phyloP scores from a whole-genome alignment of 2,888 invertebrate genomes.

The Orchestes rusci region DNA sequence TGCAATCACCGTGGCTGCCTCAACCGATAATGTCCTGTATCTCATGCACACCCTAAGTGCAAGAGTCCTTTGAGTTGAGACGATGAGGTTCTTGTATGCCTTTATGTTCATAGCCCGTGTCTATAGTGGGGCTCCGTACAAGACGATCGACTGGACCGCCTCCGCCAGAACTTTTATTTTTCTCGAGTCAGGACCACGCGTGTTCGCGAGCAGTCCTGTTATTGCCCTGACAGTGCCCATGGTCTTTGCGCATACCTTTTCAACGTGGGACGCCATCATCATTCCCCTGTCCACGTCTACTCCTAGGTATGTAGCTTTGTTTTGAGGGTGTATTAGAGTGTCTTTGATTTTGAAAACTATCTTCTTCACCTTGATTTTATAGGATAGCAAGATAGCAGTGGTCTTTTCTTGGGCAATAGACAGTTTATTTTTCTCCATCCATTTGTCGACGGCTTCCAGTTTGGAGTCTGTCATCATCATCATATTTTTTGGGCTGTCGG shows the following conservation, averaged over 20 bases:
- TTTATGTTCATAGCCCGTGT: neutral
- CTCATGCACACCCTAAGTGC: neutral
- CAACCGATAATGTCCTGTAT: neutral
- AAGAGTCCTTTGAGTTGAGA: neutral
- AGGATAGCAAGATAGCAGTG: neutral
- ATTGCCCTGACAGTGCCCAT: neutral
- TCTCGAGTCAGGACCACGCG: neutral
- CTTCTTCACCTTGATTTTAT: no score
- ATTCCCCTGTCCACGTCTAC: neutral
- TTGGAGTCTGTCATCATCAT: neutral
- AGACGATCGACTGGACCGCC: neutral
- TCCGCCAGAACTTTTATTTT: neutral
- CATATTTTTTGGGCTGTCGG: neutral
- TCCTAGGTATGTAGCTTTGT: neutral
- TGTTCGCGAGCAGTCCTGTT: neutral
- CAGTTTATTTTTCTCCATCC: slow-evolving; percentile 8
- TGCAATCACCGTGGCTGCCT: neutral
- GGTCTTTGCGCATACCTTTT: neutral
- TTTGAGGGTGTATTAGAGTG: no score
- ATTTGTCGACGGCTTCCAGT: neutral
- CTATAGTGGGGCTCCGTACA: neutral
- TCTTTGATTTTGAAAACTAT: no score
- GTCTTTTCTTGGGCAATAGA: slow-evolving; percentile 9
- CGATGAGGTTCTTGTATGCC: neutral
- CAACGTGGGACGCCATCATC: neutral